Base-by-base conservation (phyloP, 2,888 invertebrate species). In the Diadromus collaris region DNA sequence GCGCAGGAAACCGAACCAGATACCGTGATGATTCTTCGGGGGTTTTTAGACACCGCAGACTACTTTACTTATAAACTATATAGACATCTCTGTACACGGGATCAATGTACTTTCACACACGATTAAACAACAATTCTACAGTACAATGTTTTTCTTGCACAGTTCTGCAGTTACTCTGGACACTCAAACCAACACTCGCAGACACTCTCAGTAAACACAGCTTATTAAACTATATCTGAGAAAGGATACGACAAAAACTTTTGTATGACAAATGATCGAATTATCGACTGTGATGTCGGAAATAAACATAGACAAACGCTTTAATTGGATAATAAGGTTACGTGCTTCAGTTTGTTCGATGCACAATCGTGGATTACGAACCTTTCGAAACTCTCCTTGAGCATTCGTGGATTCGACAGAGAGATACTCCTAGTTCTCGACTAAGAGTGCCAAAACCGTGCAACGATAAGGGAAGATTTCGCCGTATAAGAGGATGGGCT, bases 1-100 rank as follows among this genome's bases (percentile, higher is more conserved):
- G 82, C 69, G 75, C 51, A 10, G 71, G 60, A 68, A 63, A 64
- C 44, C 71, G 71, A 68, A 77, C 61, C 71, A 65, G 76, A 83
- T 82, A 76, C 83, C 63, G 64, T 78, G 79, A 82, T 80, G 78
- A 82, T 82, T 82, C 64, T 70, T 76, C 79, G 51, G 65, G 38
- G 75, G 68, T 81, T 81, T 73, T 69, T 67, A 64, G 27, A 44
- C 44, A 63, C 34, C 41, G n/a, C 41, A 38, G 72, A 64, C 34
- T 48, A 44, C 68, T 76, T 51, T 46, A 21, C 75, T 75, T 56
- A 24, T 56, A 44, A 21, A 56, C 46, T 27, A 27, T 46, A 46
- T 56, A 44, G n/a, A 41, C 27, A 32, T 29, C 27, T 29, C 6
- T n/a, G 6, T 63, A 38, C 51, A 41, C 19, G n/a, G 32, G 16